Conservation (phyloP, 1,140 invertebrate genomes). For the Sycophila sp. region DNA sequence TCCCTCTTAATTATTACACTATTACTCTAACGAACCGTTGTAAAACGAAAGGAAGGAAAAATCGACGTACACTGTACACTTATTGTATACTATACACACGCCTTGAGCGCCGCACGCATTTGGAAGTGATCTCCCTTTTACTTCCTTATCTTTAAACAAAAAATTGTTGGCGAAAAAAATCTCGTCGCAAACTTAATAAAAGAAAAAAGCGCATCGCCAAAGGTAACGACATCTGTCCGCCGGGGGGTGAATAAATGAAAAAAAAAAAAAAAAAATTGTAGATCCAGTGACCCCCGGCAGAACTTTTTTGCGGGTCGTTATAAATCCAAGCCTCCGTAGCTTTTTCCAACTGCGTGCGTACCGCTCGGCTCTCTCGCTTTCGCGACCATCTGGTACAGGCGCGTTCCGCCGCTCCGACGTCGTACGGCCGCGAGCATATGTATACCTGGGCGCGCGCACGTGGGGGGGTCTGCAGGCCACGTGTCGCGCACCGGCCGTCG, state of each 20-base stretch:
- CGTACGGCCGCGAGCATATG: background rate
- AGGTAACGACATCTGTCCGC: background rate
- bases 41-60: background rate
- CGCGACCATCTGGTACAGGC: background rate
- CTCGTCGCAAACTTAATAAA: background rate
- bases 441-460: background rate
- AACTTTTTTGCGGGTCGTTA: background rate
- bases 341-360: slow-evolving; percentile 7
- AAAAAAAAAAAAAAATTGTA: too few relatives aligned
- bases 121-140: slow-evolving; percentile 27
- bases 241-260: background rate
- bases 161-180: background rate
- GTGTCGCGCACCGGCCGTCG: background rate
- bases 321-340: background rate
- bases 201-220: background rate
- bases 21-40: background rate
- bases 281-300: background rate
- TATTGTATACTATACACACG: background rate
- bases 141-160: background rate
- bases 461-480: background rate
- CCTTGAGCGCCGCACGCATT: background rate
- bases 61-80: slow-evolving; percentile 1
- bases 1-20: background rate
- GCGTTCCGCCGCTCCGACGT: too few relatives aligned
- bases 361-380: background rate